A percentile compares a stretch with the other conserved stretches of the same genome.
These are phyloP conservation scores for Lasioglossum zephyrum DNA, from an alignment of 2,888 invertebrate species.

Conservation along the genomic window DNA sequence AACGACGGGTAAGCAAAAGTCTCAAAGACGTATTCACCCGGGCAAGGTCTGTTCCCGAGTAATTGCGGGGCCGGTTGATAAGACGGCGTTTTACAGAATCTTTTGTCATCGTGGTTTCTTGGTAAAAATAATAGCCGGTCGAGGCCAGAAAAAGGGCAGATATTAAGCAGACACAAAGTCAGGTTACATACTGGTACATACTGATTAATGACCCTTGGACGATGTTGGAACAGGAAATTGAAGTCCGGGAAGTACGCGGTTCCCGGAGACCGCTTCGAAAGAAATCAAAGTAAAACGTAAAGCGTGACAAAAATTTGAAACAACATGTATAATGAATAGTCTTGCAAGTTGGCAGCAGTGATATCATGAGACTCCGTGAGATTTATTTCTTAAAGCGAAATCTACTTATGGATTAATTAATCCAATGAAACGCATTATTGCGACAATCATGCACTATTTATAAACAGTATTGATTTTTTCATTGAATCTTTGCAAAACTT, in stretches of 20 bases:
- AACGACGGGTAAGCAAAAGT: constrained; percentile 29
- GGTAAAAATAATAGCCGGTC: constrained; percentile 23
- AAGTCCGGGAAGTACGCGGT: not conserved
- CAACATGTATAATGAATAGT: not conserved
- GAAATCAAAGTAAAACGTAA: not conserved
- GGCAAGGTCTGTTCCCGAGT: constrained; percentile 28
- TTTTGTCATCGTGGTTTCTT: constrained; percentile 14
- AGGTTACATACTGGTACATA: not conserved
- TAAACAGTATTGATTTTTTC: no score
- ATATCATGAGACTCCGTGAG: not conserved
- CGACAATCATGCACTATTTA: no score
- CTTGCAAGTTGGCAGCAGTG: not conserved
- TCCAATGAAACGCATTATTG: no score
- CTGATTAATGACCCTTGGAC: constrained; percentile 23
- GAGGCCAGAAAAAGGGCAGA: constrained; percentile 14
- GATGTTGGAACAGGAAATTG: constrained; percentile 15
- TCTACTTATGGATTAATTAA: no score
- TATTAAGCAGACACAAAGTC: constrained; percentile 34
- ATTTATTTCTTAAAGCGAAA: no score
- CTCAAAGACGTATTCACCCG: constrained; percentile 7
- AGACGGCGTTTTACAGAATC: constrained; percentile 29
- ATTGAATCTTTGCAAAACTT: no score
- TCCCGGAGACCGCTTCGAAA: not conserved
- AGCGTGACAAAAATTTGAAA: not conserved
- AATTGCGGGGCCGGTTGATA: constrained; percentile 54